Evolutionary conservation across 23 tunicate genomes (phyloP), one percentile per base, ranked within the genome.

Genomic region (Trididemnum nubilum): DNA sequence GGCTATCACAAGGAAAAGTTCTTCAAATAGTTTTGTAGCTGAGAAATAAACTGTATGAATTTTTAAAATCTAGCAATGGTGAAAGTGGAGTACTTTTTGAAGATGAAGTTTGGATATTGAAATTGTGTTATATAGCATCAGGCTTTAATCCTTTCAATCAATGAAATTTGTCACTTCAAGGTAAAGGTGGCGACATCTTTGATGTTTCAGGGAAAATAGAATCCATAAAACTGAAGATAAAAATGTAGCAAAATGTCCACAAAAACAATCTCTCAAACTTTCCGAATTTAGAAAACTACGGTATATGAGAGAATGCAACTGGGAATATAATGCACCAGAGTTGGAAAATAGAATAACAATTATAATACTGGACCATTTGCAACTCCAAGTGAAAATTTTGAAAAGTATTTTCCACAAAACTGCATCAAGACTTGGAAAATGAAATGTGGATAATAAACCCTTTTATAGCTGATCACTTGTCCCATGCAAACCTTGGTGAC

Each of bases 171-270:
- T 59, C 82, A 78, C 71, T 78, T 78, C 82, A 78, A 78, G 81
- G 81, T 76, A 76, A 76, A 76, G 78, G 78, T 72, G 78, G 81
- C 64, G 81, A 76, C 65, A 76, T 76, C 81, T 76, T 76, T 39
- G 81, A 76, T 76, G 26, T n/a, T n/a, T n/a, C n/a, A n/a, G n/a
- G n/a, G n/a, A n/a, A n/a, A n/a, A n/a, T n/a, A n/a, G n/a, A n/a
- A 30, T 49, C 63, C 33, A 52, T 49, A 19, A 49, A 40, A 49
- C 2, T 51, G 63, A 49, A 52, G 64, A 26, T 2, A 76, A 52
- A 76, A 28, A 49, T 76, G 63, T 51, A 5, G 81, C 63, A 49
- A 1, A 76, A 40, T 34, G 23, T 51, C 7, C 64, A 51, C 64
- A 51, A 76, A 76, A 24, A 19, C 64, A 76, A 76, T 51, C 18